A percentile compares a stretch with the other conserved stretches of the same genome.
Conservation (phyloP, 2,888 invertebrate genomes). For the Drosophila pegasa region DNA sequence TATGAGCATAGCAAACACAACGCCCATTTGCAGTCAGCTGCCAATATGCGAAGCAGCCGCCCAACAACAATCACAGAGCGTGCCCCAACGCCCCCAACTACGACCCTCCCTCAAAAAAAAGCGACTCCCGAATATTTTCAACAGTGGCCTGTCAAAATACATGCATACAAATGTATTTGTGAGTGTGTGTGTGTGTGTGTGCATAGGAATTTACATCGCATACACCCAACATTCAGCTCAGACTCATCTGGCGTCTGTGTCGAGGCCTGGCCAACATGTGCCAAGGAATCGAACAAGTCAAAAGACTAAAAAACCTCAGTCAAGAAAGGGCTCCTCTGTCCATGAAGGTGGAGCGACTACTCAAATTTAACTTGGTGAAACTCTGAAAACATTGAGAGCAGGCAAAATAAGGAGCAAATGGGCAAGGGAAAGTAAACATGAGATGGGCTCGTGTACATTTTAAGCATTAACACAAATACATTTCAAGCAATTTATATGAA, state of each 20-base stretch:
- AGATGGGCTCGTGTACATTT: slow-evolving; percentile 30
- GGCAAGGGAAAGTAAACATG: slow-evolving; percentile 9
- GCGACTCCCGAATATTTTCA: slow-evolving; percentile 61
- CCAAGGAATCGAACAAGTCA: slow-evolving; percentile 62
- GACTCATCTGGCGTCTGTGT: slow-evolving; percentile 72
- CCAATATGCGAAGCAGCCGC: slow-evolving; percentile 71
- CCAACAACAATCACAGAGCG: slow-evolving; percentile 56
- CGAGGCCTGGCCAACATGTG: slow-evolving; percentile 71
- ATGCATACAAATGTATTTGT: slow-evolving; percentile 30
- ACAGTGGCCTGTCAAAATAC: slow-evolving; percentile 52
- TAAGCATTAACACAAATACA: slow-evolving; percentile 48
- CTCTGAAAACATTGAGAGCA: slow-evolving; percentile 64
- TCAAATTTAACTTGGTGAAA: slow-evolving; percentile 67
- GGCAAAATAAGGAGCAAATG: neutral
- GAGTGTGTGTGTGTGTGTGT: slow-evolving; percentile 39
- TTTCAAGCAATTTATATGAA: slow-evolving; percentile 37
- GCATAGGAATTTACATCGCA: slow-evolving; percentile 70
- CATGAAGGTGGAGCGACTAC: slow-evolving; percentile 45
- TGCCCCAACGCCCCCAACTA: slow-evolving; percentile 22
- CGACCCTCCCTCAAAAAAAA: slow-evolving; percentile 14
- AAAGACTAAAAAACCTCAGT: slow-evolving; percentile 46
- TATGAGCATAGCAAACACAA: slow-evolving; percentile 67
- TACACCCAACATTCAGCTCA: slow-evolving; percentile 18
- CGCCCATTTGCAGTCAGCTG: slow-evolving; percentile 79
- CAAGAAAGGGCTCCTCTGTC: slow-evolving; percentile 32